Base-by-base conservation (phyloP, 2,797 vertebrate species). In the Hirundo rustica region DNA sequence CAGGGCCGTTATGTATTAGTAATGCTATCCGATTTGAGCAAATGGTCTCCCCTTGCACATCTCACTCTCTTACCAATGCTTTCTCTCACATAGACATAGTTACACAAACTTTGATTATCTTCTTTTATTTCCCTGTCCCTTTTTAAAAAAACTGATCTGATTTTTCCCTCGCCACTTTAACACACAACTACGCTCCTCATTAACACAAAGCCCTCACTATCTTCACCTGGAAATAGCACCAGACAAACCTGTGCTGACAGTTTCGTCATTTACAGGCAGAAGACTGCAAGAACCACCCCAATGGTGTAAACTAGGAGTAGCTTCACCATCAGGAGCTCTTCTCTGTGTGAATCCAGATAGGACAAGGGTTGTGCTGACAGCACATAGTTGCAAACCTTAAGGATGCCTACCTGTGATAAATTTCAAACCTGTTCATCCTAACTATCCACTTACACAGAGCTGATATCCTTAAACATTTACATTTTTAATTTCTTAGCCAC, bases 1-100 rank as follows among this genome's bases (percentile, higher is more conserved):
- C 95, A 96, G 79, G 61, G 72, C 64, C 47, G 7, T 68, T 70
- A 84, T 83, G 85, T 85, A 84, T 96, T 88, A 93, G 89, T 84
- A 95, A 94, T 89, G 91, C 81, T 91, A 79, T 88, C 91, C 58
- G 12, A 94, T 93, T 94, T 51, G 78, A 91, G 84, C 53, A 96
- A 92, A 87, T 81, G 62, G 17, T 64, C 79, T 89, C 82, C 87
- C 42, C 36, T 73, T 16, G 1, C 79, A 83, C 81, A 36, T n/a
- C n/a, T 62, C 34, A 0, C 54, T 47, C 64, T 45, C 71, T 60
- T 51, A 54, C 55, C 17, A 5, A 11, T 2, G 23, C 34, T 91
- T 74, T 57, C 17, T 54, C 54, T 86, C 17, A 7, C 54, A 62
- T 26, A 25, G 20, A 7, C 16, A 29, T 5, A 45, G 22, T 44